Evolutionary conservation across 1,140 invertebrate genomes (phyloP).

Genomic region (Latrodectus geometricus): DNA sequence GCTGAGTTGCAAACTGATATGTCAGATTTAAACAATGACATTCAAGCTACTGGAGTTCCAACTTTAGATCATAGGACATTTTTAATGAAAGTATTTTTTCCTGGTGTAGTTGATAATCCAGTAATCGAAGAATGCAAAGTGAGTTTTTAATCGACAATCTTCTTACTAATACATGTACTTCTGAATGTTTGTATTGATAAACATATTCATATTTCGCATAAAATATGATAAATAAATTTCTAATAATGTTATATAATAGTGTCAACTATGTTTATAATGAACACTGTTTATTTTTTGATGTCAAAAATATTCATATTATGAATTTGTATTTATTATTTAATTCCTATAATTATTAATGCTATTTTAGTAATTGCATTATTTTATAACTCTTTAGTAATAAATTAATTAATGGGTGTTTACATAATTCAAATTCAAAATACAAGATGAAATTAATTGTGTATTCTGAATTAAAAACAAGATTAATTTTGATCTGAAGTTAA

Average conservation of each 20-base stretch:
- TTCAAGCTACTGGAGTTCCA: conserved; percentile 95
- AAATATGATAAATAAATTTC: too few relatives aligned
- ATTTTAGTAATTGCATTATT: too few relatives aligned
- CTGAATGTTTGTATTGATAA: not conserved
- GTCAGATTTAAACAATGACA: conserved; percentile 95
- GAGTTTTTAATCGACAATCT: conserved; percentile 50
- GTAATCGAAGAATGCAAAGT: conserved; percentile 87
- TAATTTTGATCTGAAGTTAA: too few relatives aligned
- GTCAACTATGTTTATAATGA: too few relatives aligned
- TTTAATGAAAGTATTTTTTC: conserved; percentile 99
- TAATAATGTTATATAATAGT: too few relatives aligned
- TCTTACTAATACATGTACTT: not conserved
- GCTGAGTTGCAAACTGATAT: conserved; percentile 99
- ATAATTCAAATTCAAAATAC: too few relatives aligned
- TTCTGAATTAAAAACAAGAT: too few relatives aligned
- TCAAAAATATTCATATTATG: too few relatives aligned
- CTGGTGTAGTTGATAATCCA: conserved; percentile 91
- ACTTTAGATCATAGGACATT: conserved; percentile 95
- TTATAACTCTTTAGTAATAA: too few relatives aligned
- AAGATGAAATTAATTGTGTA: too few relatives aligned
- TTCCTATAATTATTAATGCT: not conserved
- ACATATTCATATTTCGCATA: not conserved
- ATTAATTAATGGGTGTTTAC: too few relatives aligned
- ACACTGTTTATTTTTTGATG: too few relatives aligned
- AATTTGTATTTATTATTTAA: not conserved